phyloP scores from a whole-genome alignment of 2,888 invertebrate species.

The Calameuta idolon region DNA sequence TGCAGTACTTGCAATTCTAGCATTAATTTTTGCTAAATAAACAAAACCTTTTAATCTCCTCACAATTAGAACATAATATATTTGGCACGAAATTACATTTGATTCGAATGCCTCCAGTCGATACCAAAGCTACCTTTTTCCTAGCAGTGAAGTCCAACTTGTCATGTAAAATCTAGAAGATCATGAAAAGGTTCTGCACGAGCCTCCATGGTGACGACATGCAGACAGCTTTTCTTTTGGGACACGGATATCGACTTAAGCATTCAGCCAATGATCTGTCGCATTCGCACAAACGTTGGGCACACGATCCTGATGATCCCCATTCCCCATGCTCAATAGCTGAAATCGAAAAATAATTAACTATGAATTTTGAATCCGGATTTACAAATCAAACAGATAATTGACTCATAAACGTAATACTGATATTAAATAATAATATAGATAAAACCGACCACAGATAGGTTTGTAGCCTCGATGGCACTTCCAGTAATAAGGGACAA shows the following conservation, averaged over 20 bases:
- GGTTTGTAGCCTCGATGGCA: slow-evolving; percentile 81
- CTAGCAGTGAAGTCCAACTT: background rate
- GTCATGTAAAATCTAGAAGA: slow-evolving; percentile 38
- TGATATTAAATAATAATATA: slow-evolving; percentile 45
- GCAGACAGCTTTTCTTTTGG: slow-evolving; percentile 78
- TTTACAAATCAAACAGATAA: background rate
- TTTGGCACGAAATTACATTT: no score
- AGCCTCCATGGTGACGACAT: slow-evolving; percentile 79
- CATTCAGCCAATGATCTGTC: slow-evolving; percentile 85
- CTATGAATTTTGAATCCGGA: background rate
- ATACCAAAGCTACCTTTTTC: background rate
- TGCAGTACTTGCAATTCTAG: no score
- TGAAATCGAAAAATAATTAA: slow-evolving; percentile 46
- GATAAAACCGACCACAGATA: slow-evolving; percentile 76
- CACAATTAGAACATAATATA: no score
- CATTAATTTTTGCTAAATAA: no score
- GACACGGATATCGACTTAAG: slow-evolving; percentile 81
- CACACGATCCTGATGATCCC: slow-evolving; percentile 76
- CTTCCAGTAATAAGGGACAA: slow-evolving; percentile 90
- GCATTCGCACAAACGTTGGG: slow-evolving; percentile 85
- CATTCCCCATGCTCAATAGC: slow-evolving; percentile 72
- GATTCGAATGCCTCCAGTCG: background rate
- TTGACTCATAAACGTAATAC: slow-evolving; percentile 4
- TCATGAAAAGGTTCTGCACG: slow-evolving; percentile 80
- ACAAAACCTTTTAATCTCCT: no score